Percentiles rank a stretch among this genome's conserved stretches.
These are phyloP conservation scores for Otolemur crassicaudatus DNA, from an alignment of 2,797 vertebrate genomes.

Conservation along the genomic window DNA sequence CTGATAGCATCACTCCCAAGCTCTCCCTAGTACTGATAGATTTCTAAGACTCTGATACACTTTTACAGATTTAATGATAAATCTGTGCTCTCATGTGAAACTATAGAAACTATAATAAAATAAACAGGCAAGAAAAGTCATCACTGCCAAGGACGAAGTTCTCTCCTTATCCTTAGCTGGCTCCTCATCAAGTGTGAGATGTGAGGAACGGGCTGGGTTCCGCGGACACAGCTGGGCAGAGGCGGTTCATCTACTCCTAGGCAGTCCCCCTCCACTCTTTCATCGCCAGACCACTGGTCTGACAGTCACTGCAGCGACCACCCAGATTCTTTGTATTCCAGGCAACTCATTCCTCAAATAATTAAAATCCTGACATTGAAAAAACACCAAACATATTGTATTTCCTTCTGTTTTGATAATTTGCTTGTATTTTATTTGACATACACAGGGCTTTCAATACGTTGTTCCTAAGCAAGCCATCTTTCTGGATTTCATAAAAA, in stretches of 20 bases:
- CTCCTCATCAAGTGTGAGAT: background rate
- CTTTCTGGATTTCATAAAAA: constrained; percentile 40
- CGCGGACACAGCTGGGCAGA: background rate
- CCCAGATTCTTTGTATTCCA: background rate
- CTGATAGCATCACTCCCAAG: background rate
- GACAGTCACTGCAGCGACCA: background rate
- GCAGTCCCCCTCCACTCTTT: background rate
- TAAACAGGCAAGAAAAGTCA: background rate
- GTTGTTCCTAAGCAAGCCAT: background rate
- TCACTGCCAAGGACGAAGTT: background rate
- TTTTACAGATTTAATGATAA: background rate
- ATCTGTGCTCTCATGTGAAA: background rate
- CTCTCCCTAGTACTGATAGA: background rate
- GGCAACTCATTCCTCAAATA: background rate
- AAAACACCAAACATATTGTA: background rate
- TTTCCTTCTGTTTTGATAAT: background rate
- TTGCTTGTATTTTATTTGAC: constrained; percentile 4
- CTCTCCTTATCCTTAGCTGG: background rate
- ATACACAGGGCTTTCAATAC: background rate
- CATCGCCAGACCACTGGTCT: background rate
- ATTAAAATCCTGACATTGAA: background rate
- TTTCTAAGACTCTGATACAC: background rate
- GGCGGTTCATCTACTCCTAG: background rate
- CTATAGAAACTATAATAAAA: background rate
- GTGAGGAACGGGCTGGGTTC: background rate